A percentile compares a stretch with the other conserved stretches of the same genome.
phyloP scores from a whole-genome alignment of 1,140 invertebrate species.

The Drosophila tani region DNA sequence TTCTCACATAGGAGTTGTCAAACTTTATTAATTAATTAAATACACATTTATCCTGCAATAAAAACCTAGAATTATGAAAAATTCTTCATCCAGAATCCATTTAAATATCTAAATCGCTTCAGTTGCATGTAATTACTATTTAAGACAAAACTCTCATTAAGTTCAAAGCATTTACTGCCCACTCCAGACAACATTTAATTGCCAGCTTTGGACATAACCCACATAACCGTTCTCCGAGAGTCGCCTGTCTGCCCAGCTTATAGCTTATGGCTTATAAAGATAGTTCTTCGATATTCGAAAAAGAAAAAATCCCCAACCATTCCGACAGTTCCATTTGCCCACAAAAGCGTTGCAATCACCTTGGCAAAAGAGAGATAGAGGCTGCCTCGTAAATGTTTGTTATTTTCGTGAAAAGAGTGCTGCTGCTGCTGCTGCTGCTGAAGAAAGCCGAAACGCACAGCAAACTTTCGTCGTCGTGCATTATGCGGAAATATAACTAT shows the following conservation, averaged over 20 bases:
- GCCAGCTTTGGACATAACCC: constrained; percentile 4
- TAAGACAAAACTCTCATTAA: background rate
- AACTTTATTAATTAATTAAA: background rate
- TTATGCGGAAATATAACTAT: constrained; percentile 72
- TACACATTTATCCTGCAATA: background rate
- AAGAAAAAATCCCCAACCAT: background rate
- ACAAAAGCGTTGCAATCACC: constrained; percentile 78
- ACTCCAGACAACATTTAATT: constrained; percentile 23
- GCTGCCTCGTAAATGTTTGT: constrained; percentile 50
- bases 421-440: constrained; percentile 1
- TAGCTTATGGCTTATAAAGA: constrained; percentile 13
- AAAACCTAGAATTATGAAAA: background rate
- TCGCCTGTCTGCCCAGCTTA: constrained; percentile 9
- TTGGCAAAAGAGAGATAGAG: constrained; percentile 47
- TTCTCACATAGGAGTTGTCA: no score
- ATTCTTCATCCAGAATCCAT: background rate
- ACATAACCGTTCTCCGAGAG: constrained; percentile 20
- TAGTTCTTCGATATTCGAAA: constrained; percentile 9
- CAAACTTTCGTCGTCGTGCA: constrained; percentile 76
- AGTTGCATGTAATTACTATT: background rate
- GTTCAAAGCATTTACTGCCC: constrained; percentile 1
- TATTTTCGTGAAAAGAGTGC: constrained; percentile 36
- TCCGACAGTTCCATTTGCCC: constrained; percentile 68
- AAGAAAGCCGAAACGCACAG: constrained; percentile 67
- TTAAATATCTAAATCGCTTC: background rate